Conservation (phyloP, 2,113 vertebrate genomes). For the Mormoops blainvillei region DNA sequence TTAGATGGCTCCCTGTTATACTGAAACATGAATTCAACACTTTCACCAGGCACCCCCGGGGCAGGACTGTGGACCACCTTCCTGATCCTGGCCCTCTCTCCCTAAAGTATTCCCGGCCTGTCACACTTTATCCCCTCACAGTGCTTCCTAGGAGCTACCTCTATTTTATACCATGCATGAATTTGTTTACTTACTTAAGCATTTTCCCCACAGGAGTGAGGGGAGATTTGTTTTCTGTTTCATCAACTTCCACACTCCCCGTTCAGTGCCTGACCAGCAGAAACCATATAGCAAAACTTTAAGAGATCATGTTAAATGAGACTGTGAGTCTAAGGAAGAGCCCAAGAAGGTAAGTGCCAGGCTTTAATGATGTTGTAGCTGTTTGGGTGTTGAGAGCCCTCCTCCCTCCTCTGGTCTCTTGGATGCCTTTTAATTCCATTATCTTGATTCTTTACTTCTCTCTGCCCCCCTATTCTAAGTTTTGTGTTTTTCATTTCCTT, state of each 20-base stretch:
- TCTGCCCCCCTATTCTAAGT: neutral
- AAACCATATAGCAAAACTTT: neutral
- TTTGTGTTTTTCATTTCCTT: neutral
- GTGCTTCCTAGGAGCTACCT: neutral
- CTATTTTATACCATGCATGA: neutral
- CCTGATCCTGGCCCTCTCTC: neutral
- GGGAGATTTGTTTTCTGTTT: neutral
- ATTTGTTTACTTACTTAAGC: neutral
- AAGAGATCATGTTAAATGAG: neutral
- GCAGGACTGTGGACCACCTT: neutral
- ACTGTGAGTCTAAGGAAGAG: neutral
- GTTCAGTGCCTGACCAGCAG: neutral
- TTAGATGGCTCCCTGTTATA: neutral
- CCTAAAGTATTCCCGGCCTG: neutral
- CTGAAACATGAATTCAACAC: neutral
- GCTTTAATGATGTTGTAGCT: neutral
- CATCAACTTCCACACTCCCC: neutral
- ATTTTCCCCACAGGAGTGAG: neutral
- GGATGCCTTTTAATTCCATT: neutral
- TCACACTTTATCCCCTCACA: neutral
- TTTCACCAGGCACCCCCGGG: neutral
- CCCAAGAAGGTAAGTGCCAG: neutral
- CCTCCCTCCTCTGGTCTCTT: neutral
- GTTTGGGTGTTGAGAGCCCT: neutral
- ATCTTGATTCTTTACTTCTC: neutral